phyloP scores from a whole-genome alignment of 2,797 vertebrate genomes.

The Gorsachius magnificus region DNA sequence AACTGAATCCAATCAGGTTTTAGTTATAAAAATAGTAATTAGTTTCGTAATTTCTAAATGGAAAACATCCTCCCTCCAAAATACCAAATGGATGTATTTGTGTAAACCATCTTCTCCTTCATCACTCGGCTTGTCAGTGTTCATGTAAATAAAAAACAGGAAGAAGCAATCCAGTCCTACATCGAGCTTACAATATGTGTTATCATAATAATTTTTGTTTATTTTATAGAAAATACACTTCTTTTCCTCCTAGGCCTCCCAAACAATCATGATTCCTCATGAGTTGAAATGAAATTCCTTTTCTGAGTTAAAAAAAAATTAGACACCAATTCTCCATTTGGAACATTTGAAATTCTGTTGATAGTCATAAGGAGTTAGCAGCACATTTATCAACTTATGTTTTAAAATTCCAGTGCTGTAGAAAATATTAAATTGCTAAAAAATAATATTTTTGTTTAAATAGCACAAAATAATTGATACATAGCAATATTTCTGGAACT shows the following conservation, averaged over 20 bases:
- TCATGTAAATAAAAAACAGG: neutral
- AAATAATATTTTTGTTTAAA: neutral
- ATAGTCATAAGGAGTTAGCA: neutral
- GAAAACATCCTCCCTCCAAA: neutral
- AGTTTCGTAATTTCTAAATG: neutral
- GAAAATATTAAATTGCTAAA: neutral
- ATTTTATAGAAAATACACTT: neutral
- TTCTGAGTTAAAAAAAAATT: neutral
- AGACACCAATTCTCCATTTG: neutral
- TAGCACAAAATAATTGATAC: neutral
- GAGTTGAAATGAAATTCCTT: neutral
- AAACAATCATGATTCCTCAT: neutral
- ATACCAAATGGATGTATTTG: neutral
- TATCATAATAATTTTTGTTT: neutral
- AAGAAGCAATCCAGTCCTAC: neutral
- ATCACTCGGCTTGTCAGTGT: neutral
- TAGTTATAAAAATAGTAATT: neutral
- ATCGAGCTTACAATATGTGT: neutral
- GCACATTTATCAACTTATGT: neutral
- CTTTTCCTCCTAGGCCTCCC: neutral
- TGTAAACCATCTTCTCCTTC: neutral
- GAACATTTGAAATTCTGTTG: neutral
- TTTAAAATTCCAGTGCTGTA: neutral
- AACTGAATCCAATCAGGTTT: neutral
- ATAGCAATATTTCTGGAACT: neutral